phyloP scores from a whole-genome alignment of 2,797 vertebrate species.

The Enteromius argenteus region DNA sequence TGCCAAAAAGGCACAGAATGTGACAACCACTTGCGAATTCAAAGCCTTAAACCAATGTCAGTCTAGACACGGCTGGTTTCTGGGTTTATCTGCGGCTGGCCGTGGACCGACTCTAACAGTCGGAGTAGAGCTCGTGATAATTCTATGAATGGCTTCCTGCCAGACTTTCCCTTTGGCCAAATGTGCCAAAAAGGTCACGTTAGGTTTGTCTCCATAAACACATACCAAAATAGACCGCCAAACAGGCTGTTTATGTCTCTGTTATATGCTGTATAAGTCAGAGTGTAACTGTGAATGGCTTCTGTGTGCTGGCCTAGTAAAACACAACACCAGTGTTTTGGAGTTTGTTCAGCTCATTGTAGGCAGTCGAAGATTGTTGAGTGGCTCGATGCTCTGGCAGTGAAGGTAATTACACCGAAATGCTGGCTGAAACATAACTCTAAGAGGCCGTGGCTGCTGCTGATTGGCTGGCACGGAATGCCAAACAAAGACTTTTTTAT shows the following conservation, averaged over 20 bases:
- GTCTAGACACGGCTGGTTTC: slow-evolving; percentile 43
- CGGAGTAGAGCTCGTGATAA: slow-evolving; percentile 69
- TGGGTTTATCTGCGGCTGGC: slow-evolving; percentile 59
- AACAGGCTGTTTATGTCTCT: slow-evolving; percentile 68
- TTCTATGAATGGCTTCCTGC: slow-evolving; percentile 64
- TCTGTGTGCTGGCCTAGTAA: slow-evolving; percentile 59
- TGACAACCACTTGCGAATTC: not conserved
- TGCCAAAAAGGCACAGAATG: not conserved
- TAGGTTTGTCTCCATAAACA: slow-evolving; percentile 71
- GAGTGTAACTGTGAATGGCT: slow-evolving; percentile 55
- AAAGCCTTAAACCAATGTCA: slow-evolving; percentile 27
- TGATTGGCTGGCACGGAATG: not conserved
- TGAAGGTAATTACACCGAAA: slow-evolving; percentile 29
- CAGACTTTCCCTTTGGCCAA: slow-evolving; percentile 43
- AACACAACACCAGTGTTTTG: slow-evolving; percentile 15
- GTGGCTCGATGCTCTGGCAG: not conserved
- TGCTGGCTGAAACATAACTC: not conserved
- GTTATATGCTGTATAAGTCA: slow-evolving; percentile 63
- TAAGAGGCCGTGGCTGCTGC: not conserved
- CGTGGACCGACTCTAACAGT: slow-evolving; percentile 54
- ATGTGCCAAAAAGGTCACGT: slow-evolving; percentile 69
- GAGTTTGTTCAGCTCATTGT: slow-evolving; percentile 14
- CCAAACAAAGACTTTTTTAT: not conserved
- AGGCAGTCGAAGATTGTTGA: slow-evolving; percentile 6
- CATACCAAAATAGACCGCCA: slow-evolving; percentile 72